phyloP scores from a whole-genome alignment of 2,888 invertebrate species.

The Leucozona laternaria region DNA sequence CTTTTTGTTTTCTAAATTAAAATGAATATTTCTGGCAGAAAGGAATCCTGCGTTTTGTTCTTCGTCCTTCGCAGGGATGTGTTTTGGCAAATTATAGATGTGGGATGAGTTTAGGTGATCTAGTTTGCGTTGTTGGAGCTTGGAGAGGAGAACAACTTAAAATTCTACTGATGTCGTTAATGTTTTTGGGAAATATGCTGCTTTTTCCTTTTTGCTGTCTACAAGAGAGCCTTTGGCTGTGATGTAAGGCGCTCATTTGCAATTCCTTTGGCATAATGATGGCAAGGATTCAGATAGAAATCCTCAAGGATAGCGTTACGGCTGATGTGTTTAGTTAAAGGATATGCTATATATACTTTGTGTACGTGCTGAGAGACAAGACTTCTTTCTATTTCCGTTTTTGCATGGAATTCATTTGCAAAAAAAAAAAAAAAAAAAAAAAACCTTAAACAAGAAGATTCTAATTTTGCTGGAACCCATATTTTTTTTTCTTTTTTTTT shows the following conservation, averaged over 20 bases:
- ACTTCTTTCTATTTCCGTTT: constrained; percentile 21
- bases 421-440: background rate
- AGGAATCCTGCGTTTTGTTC: background rate
- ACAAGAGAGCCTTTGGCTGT: constrained; percentile 50
- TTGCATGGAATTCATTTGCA: background rate
- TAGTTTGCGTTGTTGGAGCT: constrained; percentile 20
- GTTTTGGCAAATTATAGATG: constrained; percentile 53
- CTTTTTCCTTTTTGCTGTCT: constrained; percentile 43
- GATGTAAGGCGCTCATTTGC: constrained; percentile 73
- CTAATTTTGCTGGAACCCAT: background rate
- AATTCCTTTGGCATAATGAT: constrained; percentile 76
- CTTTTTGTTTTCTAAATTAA: constrained; percentile 61
- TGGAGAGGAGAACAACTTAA: constrained; percentile 42
- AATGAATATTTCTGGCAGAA: constrained; percentile 58
- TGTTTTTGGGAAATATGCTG: constrained; percentile 64
- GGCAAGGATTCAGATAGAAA: constrained; percentile 60
- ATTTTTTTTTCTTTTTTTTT: constrained; percentile 1
- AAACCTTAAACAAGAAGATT: constrained; percentile 1
- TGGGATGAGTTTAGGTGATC: constrained; percentile 46
- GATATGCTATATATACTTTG: constrained; percentile 28
- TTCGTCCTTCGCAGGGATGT: background rate
- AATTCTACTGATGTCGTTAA: constrained; percentile 58
- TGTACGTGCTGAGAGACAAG: constrained; percentile 52
- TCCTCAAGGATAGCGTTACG: constrained; percentile 58
- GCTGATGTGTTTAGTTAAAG: constrained; percentile 48